Evolutionary conservation across 1,140 invertebrate genomes (phyloP).

Genomic region (Brachionus sp.): DNA sequence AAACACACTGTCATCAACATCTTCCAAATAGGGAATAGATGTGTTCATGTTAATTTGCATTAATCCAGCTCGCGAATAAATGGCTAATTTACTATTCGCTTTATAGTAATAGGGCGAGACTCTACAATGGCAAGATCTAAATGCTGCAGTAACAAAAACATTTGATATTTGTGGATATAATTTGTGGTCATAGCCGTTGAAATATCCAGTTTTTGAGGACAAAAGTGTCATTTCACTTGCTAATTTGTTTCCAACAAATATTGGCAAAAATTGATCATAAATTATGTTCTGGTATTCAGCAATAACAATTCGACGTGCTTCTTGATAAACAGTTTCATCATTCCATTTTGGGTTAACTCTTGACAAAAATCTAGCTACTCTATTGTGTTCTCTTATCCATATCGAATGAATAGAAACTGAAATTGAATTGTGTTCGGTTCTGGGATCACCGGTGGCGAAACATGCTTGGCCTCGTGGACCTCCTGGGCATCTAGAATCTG

Average conservation of each 20-base stretch:
- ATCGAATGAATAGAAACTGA: constrained; percentile 69
- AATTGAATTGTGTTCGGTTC: background rate
- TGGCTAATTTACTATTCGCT: background rate
- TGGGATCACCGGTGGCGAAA: background rate
- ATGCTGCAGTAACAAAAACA: constrained; percentile 38
- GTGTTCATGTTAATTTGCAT: background rate
- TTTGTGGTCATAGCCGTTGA: background rate
- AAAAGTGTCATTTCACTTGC: background rate
- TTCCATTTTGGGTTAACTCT: constrained; percentile 47
- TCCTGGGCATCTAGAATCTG: background rate
- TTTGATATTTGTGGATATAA: constrained; percentile 24
- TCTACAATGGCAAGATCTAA: background rate
- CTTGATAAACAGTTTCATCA: constrained; percentile 62
- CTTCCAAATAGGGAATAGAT: background rate
- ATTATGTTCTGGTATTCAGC: constrained; percentile 88
- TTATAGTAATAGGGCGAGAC: background rate
- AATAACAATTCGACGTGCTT: constrained; percentile 79
- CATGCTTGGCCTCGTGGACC: background rate
- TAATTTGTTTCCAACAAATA: constrained; percentile 69
- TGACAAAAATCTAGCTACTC: constrained; percentile 48
- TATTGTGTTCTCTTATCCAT: constrained; percentile 57
- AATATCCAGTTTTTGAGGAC: constrained; percentile 47
- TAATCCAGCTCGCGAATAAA: background rate
- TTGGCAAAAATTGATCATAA: constrained; percentile 88
- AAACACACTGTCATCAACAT: background rate